Base-by-base conservation (phyloP, 2,888 invertebrate species). In the Alloscopus bannaensis region DNA sequence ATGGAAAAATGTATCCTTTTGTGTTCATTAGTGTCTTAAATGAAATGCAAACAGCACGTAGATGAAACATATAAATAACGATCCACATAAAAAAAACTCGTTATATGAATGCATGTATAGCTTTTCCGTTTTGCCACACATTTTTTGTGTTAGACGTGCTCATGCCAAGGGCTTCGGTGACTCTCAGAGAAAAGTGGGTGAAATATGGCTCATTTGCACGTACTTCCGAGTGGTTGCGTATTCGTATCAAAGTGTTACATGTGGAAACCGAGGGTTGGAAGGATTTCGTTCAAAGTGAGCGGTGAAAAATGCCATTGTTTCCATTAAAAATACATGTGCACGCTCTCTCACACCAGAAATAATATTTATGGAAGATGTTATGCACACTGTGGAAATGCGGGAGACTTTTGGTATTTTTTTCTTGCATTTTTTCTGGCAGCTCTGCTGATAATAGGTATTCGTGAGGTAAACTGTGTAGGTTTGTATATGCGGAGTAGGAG, bases 161-260 rank as follows among this genome's bases (percentile, higher is more conserved):
- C 55, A 55, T 55, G 24, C n/a, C n/a, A n/a, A n/a, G 24, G 16
- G 18, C 18, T 55, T 16, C 20, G 31, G 31, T 68, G 29, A 50
- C 42, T 69, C 42, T 20, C 40, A 69, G 69, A 57, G 40, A 64
- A 40, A 65, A 73, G 28, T 42, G 45, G 65, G 75, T 75, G 75
- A 75, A 66, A 75, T 66, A 75, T 75, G 75, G 75, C 75, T 59
- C 42, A 65, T 75, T 75, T 66, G 75, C 75, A 75, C 75, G 75
- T 75, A 75, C 75, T 65, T 75, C 75, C 75, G 65, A 75, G 59
- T 66, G 59, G 47, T 47, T 65, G n/a, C 60, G n/a, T n/a, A n/a
- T n/a, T n/a, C n/a, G n/a, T n/a, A n/a, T n/a, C n/a, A n/a, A n/a
- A n/a, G n/a, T n/a, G n/a, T n/a, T n/a, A n/a, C n/a, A n/a, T n/a